These are phyloP conservation scores for Trachelus iudaicus DNA, from an alignment of 2,888 invertebrate species.

Conservation along the genomic window DNA sequence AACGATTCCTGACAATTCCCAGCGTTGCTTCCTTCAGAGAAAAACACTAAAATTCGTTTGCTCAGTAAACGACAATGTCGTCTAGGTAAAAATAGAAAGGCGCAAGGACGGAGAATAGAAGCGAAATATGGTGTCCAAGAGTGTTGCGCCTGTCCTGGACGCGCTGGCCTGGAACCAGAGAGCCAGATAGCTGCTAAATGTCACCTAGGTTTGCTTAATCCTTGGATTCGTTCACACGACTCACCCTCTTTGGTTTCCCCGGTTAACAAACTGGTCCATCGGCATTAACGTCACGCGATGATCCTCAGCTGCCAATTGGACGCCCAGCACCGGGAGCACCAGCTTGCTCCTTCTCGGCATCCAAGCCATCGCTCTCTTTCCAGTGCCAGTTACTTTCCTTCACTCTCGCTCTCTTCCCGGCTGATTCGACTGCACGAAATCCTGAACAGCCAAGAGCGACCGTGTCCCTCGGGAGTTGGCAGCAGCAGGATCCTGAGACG, in stretches of 20 bases:
- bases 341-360: neutral
- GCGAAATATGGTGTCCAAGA: neutral
- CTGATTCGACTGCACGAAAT: neutral
- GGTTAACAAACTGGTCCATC: constrained; percentile 39
- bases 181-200: constrained; percentile 55
- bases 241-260: constrained; percentile 50
- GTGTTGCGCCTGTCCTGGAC: constrained; percentile 9
- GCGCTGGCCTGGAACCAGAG: constrained; percentile 40
- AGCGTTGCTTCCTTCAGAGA: neutral
- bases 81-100: neutral
- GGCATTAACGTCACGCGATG: constrained; percentile 59
- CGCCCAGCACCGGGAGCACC: neutral
- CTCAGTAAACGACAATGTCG: neutral
- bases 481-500: neutral
- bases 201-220: constrained; percentile 57
- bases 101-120: neutral
- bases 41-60: neutral
- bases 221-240: constrained; percentile 57
- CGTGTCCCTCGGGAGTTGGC: neutral
- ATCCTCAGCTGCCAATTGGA: constrained; percentile 2
- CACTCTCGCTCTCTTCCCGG: neutral
- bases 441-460: neutral
- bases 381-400: neutral
- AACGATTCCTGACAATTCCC: neutral
- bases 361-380: neutral